Evolutionary conservation across 1,140 invertebrate species (phyloP).

Genomic region (Brachionus koreanus): DNA sequence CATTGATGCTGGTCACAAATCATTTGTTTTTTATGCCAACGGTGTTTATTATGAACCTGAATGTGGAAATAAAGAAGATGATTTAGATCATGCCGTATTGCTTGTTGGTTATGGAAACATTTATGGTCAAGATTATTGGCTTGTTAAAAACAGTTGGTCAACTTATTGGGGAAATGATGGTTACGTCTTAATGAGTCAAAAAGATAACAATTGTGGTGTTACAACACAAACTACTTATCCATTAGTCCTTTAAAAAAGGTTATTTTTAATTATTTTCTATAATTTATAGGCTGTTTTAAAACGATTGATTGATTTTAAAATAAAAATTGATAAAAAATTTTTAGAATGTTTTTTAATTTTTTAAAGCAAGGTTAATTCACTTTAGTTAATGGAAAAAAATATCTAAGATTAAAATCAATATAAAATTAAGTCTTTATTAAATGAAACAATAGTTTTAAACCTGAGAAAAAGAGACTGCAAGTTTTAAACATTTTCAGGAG

Average conservation of each 20-base stretch:
- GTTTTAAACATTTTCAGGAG: too few species aligned
- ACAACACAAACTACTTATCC: slow-evolving; percentile 80
- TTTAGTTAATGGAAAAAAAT: too few species aligned
- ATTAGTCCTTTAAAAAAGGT: slow-evolving; percentile 47
- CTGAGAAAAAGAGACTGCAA: too few species aligned
- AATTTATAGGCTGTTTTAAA: neutral
- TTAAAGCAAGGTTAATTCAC: too few species aligned
- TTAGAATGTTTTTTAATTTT: too few species aligned
- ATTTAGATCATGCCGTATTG: slow-evolving; percentile 83
- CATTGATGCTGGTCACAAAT: slow-evolving; percentile 80
- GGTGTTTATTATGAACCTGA: slow-evolving; percentile 83
- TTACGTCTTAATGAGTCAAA: slow-evolving; percentile 80
- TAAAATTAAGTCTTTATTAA: too few species aligned
- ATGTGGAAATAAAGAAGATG: slow-evolving; percentile 66
- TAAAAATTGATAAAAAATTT: neutral
- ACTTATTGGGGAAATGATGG: slow-evolving; percentile 84
- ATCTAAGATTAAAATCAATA: too few species aligned
- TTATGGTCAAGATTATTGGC: slow-evolving; percentile 68
- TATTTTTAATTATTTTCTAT: too few species aligned
- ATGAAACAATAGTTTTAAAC: too few species aligned
- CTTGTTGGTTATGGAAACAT: slow-evolving; percentile 85
- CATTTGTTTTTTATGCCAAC: slow-evolving; percentile 80
- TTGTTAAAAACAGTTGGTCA: slow-evolving; percentile 70
- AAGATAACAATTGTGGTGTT: slow-evolving; percentile 86
- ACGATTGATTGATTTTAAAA: neutral